Conservation (phyloP, 2,113 vertebrate genomes). For the Eulemur rufifrons region DNA sequence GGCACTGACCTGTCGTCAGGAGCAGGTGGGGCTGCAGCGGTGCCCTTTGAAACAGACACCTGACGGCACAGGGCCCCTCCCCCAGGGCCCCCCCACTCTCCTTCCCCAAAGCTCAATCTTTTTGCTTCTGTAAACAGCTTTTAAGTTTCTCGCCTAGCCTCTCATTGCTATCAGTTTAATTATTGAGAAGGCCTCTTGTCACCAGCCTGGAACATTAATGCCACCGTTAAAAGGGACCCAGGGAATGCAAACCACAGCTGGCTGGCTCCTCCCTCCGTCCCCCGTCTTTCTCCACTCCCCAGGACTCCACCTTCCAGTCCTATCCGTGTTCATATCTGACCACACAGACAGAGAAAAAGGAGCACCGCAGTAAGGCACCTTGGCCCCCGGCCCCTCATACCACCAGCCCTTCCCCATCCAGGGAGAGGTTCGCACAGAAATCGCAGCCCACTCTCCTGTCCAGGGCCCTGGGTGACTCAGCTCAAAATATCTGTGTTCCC, state of each 20-base stretch:
- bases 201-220: conserved; percentile 74
- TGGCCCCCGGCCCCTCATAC: neutral
- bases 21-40: rapidly evolving
- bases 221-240: conserved; percentile 61
- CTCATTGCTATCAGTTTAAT: conserved; percentile 85
- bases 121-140: conserved; percentile 81
- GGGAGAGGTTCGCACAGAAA: neutral
- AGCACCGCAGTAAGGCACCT: neutral
- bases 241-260: conserved; percentile 75
- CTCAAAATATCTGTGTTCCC: neutral
- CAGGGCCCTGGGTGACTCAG: neutral
- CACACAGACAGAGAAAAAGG: neutral
- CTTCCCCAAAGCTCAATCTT: conserved; percentile 71
- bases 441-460: rapidly evolving
- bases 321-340: rapidly evolving
- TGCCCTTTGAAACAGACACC: neutral
- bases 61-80: neutral
- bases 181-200: conserved; percentile 82
- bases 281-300: neutral
- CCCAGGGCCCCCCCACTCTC: conserved; percentile 19
- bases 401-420: neutral
- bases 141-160: conserved; percentile 78
- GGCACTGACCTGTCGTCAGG: neutral
- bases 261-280: neutral
- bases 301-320: neutral